phyloP scores from a whole-genome alignment of 2,888 invertebrate species.

The Drosophila prostipennis region DNA sequence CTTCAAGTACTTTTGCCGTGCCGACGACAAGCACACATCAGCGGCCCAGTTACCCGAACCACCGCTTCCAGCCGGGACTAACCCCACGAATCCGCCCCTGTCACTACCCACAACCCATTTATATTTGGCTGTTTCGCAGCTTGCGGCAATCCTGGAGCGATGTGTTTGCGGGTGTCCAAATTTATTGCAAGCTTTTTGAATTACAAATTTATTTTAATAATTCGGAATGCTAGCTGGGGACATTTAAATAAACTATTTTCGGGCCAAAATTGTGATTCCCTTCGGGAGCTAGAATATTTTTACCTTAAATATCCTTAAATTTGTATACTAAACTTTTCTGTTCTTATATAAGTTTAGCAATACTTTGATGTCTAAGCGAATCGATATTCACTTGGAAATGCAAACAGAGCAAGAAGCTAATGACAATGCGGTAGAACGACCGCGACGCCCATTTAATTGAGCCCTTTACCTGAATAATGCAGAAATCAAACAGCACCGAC shows the following conservation, averaged over 20 bases:
- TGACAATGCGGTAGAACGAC: slow-evolving; percentile 18
- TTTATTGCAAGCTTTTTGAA: slow-evolving; percentile 72
- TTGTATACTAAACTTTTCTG: background rate
- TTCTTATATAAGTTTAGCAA: background rate
- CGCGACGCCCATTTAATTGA: slow-evolving; percentile 44
- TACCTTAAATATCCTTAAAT: too few relatives aligned
- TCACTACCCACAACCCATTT: slow-evolving; percentile 61
- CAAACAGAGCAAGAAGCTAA: slow-evolving; percentile 33
- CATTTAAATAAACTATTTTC: slow-evolving; percentile 42
- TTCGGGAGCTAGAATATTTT: too few relatives aligned
- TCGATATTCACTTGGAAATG: slow-evolving; percentile 35
- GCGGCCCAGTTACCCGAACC: slow-evolving; percentile 16
- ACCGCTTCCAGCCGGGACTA: background rate
- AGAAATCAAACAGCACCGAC: slow-evolving; percentile 39
- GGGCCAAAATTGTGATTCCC: background rate
- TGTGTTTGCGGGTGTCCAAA: slow-evolving; percentile 54
- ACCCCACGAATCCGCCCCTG: slow-evolving; percentile 1
- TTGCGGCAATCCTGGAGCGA: slow-evolving; percentile 14
- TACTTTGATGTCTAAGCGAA: background rate
- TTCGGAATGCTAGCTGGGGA: slow-evolving; percentile 34
- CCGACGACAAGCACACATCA: slow-evolving; percentile 73
- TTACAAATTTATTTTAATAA: slow-evolving; percentile 77
- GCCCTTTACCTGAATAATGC: slow-evolving; percentile 39
- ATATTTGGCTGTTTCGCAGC: slow-evolving; percentile 52
- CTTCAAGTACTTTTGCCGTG: slow-evolving; percentile 76